A percentile compares a stretch with the other conserved stretches of the same genome.
Conservation (phyloP, 2,888 invertebrate species). For the Frankliniella fusca region DNA sequence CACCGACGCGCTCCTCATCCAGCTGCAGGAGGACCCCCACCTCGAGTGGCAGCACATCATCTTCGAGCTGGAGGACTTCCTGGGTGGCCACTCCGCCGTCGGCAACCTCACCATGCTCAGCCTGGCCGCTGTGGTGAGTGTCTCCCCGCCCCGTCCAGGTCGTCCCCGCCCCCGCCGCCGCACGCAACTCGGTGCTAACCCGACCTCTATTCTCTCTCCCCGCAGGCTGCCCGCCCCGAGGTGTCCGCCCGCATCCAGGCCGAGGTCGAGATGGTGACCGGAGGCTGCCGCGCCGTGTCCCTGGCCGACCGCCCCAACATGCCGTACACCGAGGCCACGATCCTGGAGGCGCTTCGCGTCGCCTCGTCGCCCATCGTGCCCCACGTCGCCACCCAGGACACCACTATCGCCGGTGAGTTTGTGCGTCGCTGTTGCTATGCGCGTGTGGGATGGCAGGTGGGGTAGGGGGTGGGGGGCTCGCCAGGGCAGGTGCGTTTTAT, state of each 20-base stretch:
- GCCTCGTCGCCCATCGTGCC: conserved; percentile 87
- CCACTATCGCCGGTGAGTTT: conserved; percentile 56
- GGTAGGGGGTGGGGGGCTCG: too few species aligned
- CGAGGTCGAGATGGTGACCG: conserved; percentile 63
- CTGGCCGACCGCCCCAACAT: conserved; percentile 62
- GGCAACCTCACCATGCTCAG: conserved; percentile 78
- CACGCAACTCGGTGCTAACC: too few species aligned
- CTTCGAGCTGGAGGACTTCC: conserved; percentile 78
- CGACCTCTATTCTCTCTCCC: neutral
- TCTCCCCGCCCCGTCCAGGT: conserved; percentile 9
- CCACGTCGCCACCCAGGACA: conserved; percentile 76
- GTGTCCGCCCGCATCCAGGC: conserved; percentile 61
- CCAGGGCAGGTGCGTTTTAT: too few species aligned
- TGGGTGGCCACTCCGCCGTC: conserved; percentile 84
- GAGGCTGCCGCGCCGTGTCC: conserved; percentile 55
- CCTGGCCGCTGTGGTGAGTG: conserved; percentile 61
- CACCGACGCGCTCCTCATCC: conserved; percentile 70
- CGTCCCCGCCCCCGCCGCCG: too few species aligned
- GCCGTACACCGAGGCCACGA: conserved; percentile 76
- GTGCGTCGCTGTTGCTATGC: conserved; percentile 23
- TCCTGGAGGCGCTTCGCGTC: conserved; percentile 72
- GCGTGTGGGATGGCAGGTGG: neutral
- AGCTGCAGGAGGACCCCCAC: conserved; percentile 60
- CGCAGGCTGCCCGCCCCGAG: conserved; percentile 36
- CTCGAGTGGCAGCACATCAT: conserved; percentile 75